Conservation (phyloP, 1,140 invertebrate genomes). For the Uloborus diversus region DNA sequence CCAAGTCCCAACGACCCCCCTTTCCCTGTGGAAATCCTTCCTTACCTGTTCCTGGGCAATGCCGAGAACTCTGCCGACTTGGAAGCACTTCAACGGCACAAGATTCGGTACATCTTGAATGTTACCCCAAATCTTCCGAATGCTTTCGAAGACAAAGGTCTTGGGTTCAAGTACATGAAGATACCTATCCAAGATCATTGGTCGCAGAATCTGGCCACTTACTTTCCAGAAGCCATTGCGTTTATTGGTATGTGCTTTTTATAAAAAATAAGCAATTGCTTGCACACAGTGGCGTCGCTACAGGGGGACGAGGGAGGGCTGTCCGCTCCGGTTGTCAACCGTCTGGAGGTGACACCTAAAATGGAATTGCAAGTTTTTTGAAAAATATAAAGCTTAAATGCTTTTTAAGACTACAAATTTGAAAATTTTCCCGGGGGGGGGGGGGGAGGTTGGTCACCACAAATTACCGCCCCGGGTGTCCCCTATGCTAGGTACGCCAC, state of each 20-base stretch:
- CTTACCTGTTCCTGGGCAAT: constrained; percentile 87
- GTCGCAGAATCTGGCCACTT: constrained; percentile 88
- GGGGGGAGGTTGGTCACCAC: too few species aligned
- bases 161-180: constrained; percentile 80
- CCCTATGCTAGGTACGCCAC: too few species aligned
- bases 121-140: constrained; percentile 82
- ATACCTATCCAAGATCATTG: constrained; percentile 85
- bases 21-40: constrained; percentile 89
- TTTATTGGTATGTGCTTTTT: constrained; percentile 81
- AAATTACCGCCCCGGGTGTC: too few species aligned
- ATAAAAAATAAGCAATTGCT: too few species aligned
- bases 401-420: too few species aligned
- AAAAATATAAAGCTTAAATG: too few species aligned
- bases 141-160: constrained; percentile 81
- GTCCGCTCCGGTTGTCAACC: too few species aligned
- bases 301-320: too few species aligned
- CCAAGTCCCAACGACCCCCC: constrained; percentile 64
- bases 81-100: constrained; percentile 73
- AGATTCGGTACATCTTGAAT: constrained; percentile 80
- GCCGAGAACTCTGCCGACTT: constrained; percentile 82
- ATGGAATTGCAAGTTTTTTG: too few species aligned
- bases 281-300: too few species aligned
- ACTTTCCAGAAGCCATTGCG: constrained; percentile 88
- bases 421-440: too few species aligned
- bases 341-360: too few species aligned